Evolutionary conservation across 2,888 invertebrate genomes (phyloP).

Genomic region (Bibio marci): DNA sequence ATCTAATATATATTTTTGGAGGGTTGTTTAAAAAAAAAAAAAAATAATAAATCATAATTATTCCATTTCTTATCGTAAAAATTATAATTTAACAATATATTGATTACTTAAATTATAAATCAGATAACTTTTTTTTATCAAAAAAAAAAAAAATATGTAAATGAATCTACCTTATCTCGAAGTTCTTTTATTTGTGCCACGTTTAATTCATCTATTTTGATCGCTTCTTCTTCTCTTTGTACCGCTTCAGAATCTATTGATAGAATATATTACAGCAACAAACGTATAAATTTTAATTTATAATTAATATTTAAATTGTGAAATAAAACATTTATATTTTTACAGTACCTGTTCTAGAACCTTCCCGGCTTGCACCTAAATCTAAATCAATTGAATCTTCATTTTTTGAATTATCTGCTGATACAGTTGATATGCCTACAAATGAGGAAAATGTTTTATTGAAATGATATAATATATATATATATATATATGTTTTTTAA

Average conservation of each 20-base stretch:
- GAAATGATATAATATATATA: too few relatives aligned
- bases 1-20: too few relatives aligned
- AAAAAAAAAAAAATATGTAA: not conserved
- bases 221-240: constrained; percentile 87
- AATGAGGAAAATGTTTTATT: constrained; percentile 1
- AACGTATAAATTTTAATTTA: constrained; percentile 2
- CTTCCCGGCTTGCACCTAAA: constrained; percentile 72
- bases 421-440: constrained; percentile 19
- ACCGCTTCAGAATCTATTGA: constrained; percentile 70
- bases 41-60: too few relatives aligned
- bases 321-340: constrained; percentile 1
- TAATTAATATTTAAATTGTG: not conserved
- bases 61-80: too few relatives aligned
- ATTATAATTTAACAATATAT: constrained; percentile 3
- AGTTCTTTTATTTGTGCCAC: constrained; percentile 87
- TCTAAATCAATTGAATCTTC: constrained; percentile 55
- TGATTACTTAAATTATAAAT: constrained; percentile 1
- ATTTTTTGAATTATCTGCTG: constrained; percentile 15
- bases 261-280: constrained; percentile 2
- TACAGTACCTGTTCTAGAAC: constrained; percentile 64
- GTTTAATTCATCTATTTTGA: constrained; percentile 86
- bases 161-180: constrained; percentile 42
- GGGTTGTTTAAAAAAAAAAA: too few relatives aligned
- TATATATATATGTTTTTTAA: too few relatives aligned
- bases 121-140: not conserved